phyloP scores from a whole-genome alignment of 2,888 invertebrate genomes.

The Aelia acuminata region DNA sequence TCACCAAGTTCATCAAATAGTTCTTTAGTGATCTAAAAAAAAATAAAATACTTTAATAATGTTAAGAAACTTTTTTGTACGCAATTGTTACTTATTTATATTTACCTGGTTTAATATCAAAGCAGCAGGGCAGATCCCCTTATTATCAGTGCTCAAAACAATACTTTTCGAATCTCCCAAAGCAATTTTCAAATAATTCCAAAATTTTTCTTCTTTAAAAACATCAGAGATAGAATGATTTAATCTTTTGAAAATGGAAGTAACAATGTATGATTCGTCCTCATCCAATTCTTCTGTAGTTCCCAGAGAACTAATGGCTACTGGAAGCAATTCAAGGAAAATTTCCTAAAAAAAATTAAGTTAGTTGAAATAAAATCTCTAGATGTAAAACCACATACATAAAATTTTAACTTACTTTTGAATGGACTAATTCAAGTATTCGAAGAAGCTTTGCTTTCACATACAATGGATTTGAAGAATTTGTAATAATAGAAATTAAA shows the following conservation, averaged over 20 bases:
- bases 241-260: constrained; percentile 72
- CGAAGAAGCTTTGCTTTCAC: constrained; percentile 65
- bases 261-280: constrained; percentile 58
- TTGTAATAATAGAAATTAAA: constrained; percentile 61
- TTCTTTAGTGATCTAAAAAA: constrained; percentile 66
- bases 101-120: constrained; percentile 72
- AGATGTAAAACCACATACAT: background rate
- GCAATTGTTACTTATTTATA: background rate
- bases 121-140: constrained; percentile 69
- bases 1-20: constrained; percentile 65
- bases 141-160: constrained; percentile 63
- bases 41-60: background rate
- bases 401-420: constrained; percentile 65
- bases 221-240: constrained; percentile 70
- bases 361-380: background rate
- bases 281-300: constrained; percentile 44
- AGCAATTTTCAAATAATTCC: constrained; percentile 64
- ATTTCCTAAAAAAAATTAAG: constrained; percentile 62
- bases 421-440: constrained; percentile 66
- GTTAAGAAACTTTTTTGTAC: background rate
- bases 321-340: constrained; percentile 64
- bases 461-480: constrained; percentile 65
- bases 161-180: constrained; percentile 63
- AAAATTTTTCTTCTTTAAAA: constrained; percentile 62
- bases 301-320: constrained; percentile 63